These are phyloP conservation scores for Puntigrus tetrazona DNA, from an alignment of 2,113 vertebrate species.

Conservation along the genomic window DNA sequence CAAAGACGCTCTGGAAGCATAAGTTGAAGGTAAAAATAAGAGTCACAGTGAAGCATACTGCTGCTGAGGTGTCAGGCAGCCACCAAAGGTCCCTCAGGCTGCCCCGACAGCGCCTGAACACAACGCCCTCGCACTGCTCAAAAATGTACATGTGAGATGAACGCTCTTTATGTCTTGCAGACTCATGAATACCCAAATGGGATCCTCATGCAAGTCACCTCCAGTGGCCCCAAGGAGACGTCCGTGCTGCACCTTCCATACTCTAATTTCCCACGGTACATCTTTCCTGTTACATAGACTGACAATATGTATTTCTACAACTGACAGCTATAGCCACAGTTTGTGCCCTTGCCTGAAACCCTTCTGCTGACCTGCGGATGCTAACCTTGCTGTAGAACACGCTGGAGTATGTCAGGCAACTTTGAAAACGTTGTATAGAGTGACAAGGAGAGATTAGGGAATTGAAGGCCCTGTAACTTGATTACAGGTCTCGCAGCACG, in stretches of 20 bases:
- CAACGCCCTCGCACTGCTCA: conserved; percentile 55
- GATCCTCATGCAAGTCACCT: conserved; percentile 47
- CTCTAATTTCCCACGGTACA: conserved; percentile 48
- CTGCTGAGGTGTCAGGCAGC: conserved; percentile 10
- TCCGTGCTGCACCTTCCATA: conserved; percentile 32
- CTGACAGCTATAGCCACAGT: conserved; percentile 65
- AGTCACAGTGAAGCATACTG: neutral
- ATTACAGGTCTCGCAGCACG: conserved; percentile 69
- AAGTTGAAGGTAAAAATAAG: neutral
- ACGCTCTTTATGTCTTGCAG: conserved; percentile 49
- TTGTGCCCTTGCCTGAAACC: conserved; percentile 51
- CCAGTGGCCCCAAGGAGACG: conserved; percentile 41
- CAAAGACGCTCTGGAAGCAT: conserved; percentile 44
- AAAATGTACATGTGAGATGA: conserved; percentile 57
- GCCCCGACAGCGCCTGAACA: conserved; percentile 20
- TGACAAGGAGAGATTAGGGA: conserved; percentile 73
- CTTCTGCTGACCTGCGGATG: conserved; percentile 50
- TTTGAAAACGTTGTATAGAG: conserved; percentile 68
- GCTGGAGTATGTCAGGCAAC: conserved; percentile 64
- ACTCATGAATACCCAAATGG: conserved; percentile 48
- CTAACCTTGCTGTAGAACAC: conserved; percentile 65
- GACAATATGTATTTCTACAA: conserved; percentile 69
- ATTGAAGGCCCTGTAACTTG: conserved; percentile 73
- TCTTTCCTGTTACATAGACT: conserved; percentile 38
- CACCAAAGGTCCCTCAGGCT: conserved; percentile 12